Percentiles rank a stretch among this genome's conserved stretches.
Evolutionary conservation across 2,888 invertebrate species (phyloP).

Genomic region (Lacanobia wlatinum): DNA sequence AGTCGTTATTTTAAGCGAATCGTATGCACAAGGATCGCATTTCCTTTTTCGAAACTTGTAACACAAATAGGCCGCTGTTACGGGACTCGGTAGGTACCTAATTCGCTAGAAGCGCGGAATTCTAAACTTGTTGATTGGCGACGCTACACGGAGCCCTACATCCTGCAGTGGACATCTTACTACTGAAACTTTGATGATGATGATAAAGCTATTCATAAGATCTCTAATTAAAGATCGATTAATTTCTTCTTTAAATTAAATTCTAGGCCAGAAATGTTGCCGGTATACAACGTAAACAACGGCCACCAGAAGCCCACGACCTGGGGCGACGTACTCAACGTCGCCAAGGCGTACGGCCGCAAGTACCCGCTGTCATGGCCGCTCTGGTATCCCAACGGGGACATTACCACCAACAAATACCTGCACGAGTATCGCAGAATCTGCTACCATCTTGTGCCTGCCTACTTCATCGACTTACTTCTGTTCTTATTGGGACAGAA

Average conservation of each 20-base stretch:
- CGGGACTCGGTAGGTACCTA: no score
- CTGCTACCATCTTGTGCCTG: conserved; percentile 94
- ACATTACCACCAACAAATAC: conserved; percentile 92
- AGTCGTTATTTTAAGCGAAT: no score
- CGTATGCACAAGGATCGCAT: no score
- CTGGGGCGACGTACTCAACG: conserved; percentile 95
- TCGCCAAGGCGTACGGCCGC: conserved; percentile 92
- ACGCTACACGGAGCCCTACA: no score
- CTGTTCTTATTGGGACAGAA: conserved; percentile 94
- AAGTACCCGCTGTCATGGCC: conserved; percentile 95
- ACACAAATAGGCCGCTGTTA: no score
- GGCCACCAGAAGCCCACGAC: conserved; percentile 95
- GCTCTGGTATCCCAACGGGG: conserved; percentile 96
- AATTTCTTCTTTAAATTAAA: not conserved
- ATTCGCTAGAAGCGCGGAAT: no score
- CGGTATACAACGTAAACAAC: conserved; percentile 97
- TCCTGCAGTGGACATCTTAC: no score
- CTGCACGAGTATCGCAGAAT: conserved; percentile 92
- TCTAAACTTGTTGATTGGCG: no score
- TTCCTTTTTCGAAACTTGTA: no score
- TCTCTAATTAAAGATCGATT: no score
- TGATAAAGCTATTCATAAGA: no score
- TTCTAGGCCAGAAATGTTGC: conserved; percentile 92
- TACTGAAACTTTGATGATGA: no score
- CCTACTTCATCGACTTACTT: conserved; percentile 94